Base-by-base conservation (phyloP, 2,797 vertebrate species). In the Apodemus agrarius region DNA sequence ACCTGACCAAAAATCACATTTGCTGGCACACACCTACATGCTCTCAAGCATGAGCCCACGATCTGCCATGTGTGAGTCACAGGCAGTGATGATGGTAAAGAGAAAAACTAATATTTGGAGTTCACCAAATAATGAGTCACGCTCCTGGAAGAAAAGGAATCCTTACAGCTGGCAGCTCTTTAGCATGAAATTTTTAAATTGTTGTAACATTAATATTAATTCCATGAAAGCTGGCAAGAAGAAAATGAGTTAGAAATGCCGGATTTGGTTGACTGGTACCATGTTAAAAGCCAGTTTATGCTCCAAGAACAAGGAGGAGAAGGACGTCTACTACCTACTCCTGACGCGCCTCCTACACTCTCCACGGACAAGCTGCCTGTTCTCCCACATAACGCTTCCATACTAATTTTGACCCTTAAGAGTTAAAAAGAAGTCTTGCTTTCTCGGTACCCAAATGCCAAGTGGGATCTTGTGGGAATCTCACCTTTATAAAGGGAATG, bases 401-500 rank as follows among this genome's bases (percentile, higher is more conserved):
- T 90, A 93, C 37, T 82, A 74, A 96, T 93, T 97, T 91, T 97
- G 96, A 97, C 83, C 72, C 93, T 93, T 93, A 93, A 3, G 24
- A 95, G 96, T 93, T 29, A 94, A 90, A 98, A 93, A 89, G 97
- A 97, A 97, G 90, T 65, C 96, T 85, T 96, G 87, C 43, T 65
- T 97, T 97, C 91, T 97, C 97, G 83, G 67, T 83, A 93, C 67
- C 65, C 96, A 97, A 97, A 98, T 98, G 96, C 96, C 95, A 96
- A 97, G 94, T 87, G 94, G 93, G 97, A 97, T 96, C 84, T 97
- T 97, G 96, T 87, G 86, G 95, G 95, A 95, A 95, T 90, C 93
- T 97, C 97, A 97, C 98, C 97, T 98, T 97, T 97, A 83, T 92
- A 96, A 98, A 95, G 75, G 89, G 96, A 97, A 94, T 97, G 96